Evolutionary conservation across 2,888 invertebrate species (phyloP), one percentile per base, ranked within the genome.

Genomic region (Chouioia cunea): DNA sequence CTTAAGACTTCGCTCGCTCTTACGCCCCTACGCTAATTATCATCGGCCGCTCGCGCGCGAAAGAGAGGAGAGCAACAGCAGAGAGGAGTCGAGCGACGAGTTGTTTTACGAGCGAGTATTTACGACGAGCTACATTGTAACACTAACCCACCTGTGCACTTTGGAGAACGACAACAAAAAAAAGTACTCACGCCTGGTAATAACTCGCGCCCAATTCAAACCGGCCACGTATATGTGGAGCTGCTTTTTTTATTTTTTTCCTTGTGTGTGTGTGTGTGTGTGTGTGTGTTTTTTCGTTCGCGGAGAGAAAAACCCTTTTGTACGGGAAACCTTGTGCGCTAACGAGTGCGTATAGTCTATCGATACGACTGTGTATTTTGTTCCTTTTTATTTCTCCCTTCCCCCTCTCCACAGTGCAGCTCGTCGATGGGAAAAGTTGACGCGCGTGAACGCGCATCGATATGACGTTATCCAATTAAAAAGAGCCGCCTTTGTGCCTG

Each of bases 391-490:
- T 53, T 62, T 50, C 64, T 44, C 23, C 50, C 15, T 63, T 14
- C 6, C 59, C 4, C 44, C 15, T 44, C 15, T 4, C 46, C 65
- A 43, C 63, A 47, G 65, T 69, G 14, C 43, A 27, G 22, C 43
- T 27, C 22, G 77, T 73, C 78, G 77, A 77, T 77, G 77, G 77
- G 75, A 77, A 79, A 81, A 80, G 80, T 81, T 82, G 79, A 80
- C 77, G 79, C 77, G 77, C 77, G 79, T 77, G 79, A 79, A 81
- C 78, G 77, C 79, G 78, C 76, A 78, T 77, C 79, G 78, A 79
- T 78, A 79, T 79, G 80, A 82, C 80, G 81, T 80, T 82, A 82
- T 83, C 83, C 83, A 83, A 83, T 83, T 83, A 83, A 83, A 83
- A 82, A 81, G 6, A 10, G 77, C 77, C 77, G 77, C 79, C 79